phyloP scores from a whole-genome alignment of 2,888 invertebrate genomes.

The Eudemis profundana region DNA sequence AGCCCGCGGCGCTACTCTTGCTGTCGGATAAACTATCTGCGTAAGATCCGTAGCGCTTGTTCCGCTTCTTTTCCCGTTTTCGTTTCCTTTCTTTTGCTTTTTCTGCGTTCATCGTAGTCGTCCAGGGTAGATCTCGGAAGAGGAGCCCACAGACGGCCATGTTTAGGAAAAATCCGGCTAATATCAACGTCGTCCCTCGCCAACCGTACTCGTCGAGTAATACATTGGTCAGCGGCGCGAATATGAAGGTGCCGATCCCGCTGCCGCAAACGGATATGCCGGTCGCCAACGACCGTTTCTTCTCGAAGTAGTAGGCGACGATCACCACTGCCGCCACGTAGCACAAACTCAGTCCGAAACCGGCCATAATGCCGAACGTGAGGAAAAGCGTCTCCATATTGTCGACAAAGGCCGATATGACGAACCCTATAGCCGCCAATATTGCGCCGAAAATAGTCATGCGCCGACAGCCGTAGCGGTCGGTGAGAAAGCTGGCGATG shows the following conservation, averaged over 20 bases:
- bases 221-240: conserved; percentile 91
- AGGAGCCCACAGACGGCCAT: conserved; percentile 92
- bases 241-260: conserved; percentile 94
- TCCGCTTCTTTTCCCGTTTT: conserved; percentile 84
- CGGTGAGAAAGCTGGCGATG: conserved; percentile 92
- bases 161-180: conserved; percentile 92
- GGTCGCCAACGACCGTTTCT: conserved; percentile 92
- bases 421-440: conserved; percentile 90
- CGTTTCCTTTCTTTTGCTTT: conserved; percentile 87
- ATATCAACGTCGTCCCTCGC: conserved; percentile 92
- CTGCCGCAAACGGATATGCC: conserved; percentile 95
- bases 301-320: conserved; percentile 96
- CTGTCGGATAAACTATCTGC: conserved; percentile 89
- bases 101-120: conserved; percentile 85
- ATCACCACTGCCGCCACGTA: conserved; percentile 96
- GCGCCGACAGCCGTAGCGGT: conserved; percentile 92
- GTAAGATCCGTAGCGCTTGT: conserved; percentile 86
- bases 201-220: conserved; percentile 92
- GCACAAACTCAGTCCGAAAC: conserved; percentile 93
- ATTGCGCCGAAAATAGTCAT: conserved; percentile 92
- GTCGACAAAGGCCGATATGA: conserved; percentile 90
- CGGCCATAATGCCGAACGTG: conserved; percentile 93
- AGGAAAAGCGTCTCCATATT: conserved; percentile 92
- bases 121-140: conserved; percentile 89
- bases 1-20: conserved; percentile 88